Evolutionary conservation across 2,888 invertebrate species (phyloP).

Genomic region (Tipula lateralis): DNA sequence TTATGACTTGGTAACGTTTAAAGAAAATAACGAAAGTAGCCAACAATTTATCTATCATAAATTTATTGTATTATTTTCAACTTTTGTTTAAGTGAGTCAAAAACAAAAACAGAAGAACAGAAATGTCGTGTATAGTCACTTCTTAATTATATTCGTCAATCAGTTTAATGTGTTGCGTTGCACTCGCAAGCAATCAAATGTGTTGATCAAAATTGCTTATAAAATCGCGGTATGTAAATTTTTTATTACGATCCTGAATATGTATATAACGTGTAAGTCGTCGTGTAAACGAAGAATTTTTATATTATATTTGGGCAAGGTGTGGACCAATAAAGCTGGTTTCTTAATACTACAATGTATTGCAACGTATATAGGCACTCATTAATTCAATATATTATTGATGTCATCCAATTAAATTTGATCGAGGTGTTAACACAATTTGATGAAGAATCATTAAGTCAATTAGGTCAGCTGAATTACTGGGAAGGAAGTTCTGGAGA

Average conservation of each 20-base stretch:
- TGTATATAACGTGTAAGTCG: not conserved
- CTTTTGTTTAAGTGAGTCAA: not conserved
- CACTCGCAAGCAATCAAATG: too few species aligned
- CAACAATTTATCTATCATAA: not conserved
- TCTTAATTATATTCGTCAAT: not conserved
- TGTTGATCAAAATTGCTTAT: too few species aligned
- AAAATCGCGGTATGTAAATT: not conserved
- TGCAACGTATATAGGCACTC: too few species aligned
- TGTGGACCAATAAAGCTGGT: not conserved
- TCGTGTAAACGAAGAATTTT: not conserved
- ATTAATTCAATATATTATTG: too few species aligned
- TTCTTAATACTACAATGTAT: not conserved
- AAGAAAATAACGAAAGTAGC: not conserved
- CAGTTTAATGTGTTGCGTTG: not conserved
- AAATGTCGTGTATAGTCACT: not conserved
- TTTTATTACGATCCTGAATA: not conserved
- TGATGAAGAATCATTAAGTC: too few species aligned
- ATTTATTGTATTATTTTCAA: too few species aligned
- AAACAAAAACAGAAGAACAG: not conserved
- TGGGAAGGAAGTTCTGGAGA: too few species aligned
- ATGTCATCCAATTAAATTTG: too few species aligned
- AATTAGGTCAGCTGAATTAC: too few species aligned
- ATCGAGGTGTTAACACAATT: too few species aligned
- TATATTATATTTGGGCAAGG: not conserved
- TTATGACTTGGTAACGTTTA: not conserved